Evolutionary conservation across 2,888 invertebrate species (phyloP).

Genomic region (Rotaria magnacalcarata): DNA sequence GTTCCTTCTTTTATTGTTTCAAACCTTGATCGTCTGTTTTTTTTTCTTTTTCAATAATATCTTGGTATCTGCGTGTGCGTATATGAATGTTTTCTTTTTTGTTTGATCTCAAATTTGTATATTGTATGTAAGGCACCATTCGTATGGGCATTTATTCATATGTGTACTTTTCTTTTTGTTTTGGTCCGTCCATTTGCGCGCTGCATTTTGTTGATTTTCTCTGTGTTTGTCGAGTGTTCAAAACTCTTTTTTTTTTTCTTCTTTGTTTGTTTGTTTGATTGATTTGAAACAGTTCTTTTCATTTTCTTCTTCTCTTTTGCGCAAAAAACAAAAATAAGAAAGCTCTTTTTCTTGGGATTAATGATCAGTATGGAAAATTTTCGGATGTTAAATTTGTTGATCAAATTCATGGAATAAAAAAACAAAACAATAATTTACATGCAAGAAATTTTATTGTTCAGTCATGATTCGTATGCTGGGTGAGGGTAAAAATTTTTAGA

Average conservation of each 20-base stretch:
- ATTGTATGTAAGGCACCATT: slow-evolving; percentile 21
- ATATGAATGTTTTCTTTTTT: not conserved
- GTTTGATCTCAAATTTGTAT: not conserved
- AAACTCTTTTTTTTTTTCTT: not conserved
- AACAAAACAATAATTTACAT: not conserved
- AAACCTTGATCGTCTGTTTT: not conserved
- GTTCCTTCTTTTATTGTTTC: not conserved
- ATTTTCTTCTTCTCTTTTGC: not conserved
- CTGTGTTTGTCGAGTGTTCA: not conserved
- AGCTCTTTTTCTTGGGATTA: not conserved
- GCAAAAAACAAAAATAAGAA: not conserved
- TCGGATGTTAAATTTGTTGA: not conserved
- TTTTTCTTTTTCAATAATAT: not conserved
- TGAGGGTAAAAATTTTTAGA: too few relatives aligned
- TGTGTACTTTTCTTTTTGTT: not conserved
- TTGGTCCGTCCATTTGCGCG: slow-evolving; percentile 18
- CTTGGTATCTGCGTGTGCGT: not conserved
- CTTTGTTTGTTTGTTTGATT: not conserved
- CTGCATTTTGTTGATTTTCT: slow-evolving; percentile 31
- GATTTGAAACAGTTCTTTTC: not conserved
- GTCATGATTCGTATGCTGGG: too few relatives aligned
- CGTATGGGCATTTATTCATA: slow-evolving; percentile 20
- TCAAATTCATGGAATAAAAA: not conserved
- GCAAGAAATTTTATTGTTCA: too few relatives aligned
- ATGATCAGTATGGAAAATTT: not conserved